Conservation (phyloP, 2,113 vertebrate species). For the Empidonax alnorum region DNA sequence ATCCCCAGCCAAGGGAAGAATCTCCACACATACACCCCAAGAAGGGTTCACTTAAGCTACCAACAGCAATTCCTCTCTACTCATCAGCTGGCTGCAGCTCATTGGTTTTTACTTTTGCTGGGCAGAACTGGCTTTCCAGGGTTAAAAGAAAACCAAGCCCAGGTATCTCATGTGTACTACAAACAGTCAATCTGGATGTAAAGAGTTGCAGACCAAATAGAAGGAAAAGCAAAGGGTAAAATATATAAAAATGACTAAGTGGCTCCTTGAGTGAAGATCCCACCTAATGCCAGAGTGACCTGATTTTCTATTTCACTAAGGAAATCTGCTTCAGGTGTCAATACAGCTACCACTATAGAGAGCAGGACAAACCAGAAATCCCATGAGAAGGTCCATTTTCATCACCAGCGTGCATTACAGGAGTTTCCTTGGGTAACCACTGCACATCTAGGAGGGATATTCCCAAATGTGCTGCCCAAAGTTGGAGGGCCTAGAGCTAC, state of each 20-base stretch:
- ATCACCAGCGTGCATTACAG: rapidly evolving
- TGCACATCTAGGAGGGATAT: not conserved
- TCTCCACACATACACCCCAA: no score
- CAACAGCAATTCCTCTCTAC: not conserved
- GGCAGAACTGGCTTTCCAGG: not conserved
- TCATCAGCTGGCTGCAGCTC: not conserved
- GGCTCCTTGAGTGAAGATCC: not conserved
- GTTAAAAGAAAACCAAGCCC: not conserved
- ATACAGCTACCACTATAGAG: not conserved
- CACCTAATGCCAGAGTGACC: not conserved
- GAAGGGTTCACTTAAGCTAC: not conserved
- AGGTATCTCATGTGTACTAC: rapidly evolving
- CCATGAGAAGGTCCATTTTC: not conserved
- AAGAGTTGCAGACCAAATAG: not conserved
- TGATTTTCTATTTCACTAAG: not conserved
- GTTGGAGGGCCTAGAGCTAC: not conserved
- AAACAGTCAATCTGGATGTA: not conserved
- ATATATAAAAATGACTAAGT: not conserved
- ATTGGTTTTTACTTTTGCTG: not conserved
- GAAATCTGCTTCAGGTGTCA: not conserved
- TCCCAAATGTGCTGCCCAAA: not conserved
- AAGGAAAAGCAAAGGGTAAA: not conserved
- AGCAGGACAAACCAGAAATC: not conserved
- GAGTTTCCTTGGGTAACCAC: not conserved
- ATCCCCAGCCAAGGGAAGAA: no score